Conservation (phyloP, 2,113 vertebrate species). For the Mesembrinibis cayennensis region DNA sequence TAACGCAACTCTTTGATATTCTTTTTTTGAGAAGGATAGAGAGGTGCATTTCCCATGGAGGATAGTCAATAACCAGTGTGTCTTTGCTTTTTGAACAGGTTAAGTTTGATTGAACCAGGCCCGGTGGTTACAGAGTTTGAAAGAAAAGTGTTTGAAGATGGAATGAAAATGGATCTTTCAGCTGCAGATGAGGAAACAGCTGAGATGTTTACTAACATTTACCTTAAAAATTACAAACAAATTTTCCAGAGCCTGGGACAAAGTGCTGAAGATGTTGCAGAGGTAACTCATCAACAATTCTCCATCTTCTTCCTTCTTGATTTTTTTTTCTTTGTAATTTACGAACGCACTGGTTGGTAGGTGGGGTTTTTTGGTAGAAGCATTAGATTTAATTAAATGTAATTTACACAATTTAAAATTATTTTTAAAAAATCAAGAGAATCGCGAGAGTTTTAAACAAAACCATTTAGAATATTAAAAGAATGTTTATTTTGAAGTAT, state of each 20-base stretch:
- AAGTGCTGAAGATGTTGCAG: slow-evolving; percentile 82
- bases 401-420: background rate
- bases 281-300: slow-evolving; percentile 65
- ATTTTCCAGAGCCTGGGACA: slow-evolving; percentile 85
- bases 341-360: background rate
- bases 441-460: background rate
- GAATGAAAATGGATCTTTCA: slow-evolving; percentile 84
- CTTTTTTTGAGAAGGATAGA: background rate
- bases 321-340: background rate
- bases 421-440: background rate
- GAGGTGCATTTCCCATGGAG: background rate
- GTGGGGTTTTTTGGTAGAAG: background rate
- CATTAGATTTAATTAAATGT: background rate
- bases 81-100: slow-evolving; percentile 54
- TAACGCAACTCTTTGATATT: background rate
- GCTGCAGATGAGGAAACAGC: slow-evolving; percentile 81
- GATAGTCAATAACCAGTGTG: background rate
- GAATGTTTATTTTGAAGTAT: background rate
- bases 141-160: slow-evolving; percentile 82
- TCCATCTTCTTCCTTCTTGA: background rate
- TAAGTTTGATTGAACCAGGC: slow-evolving; percentile 84
- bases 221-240: slow-evolving; percentile 83
- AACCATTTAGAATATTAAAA: background rate
- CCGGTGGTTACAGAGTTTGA: slow-evolving; percentile 86
- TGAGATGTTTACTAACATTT: slow-evolving; percentile 85